phyloP scores from a whole-genome alignment of 1,140 invertebrate species.

The Drosophila ficusphila region DNA sequence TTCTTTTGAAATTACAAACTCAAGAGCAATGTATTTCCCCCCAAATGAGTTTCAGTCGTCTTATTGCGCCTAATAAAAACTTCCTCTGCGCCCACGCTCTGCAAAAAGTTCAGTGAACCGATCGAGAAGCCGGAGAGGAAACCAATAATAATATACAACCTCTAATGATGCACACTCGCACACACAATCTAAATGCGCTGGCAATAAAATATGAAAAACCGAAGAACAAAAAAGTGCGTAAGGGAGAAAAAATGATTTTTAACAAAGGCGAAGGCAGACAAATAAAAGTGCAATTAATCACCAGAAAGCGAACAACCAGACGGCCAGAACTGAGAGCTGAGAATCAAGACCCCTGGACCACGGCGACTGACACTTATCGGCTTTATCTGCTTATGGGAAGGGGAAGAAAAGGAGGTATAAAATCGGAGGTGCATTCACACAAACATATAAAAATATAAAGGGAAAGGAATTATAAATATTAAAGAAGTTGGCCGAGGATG shows the following conservation, averaged over 20 bases:
- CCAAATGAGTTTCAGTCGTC: constrained; percentile 10
- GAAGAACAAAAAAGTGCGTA: constrained; percentile 35
- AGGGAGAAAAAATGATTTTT: constrained; percentile 44
- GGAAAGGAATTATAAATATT: constrained; percentile 68
- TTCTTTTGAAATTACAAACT: background rate
- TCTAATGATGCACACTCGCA: constrained; percentile 65
- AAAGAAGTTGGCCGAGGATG: constrained; percentile 48
- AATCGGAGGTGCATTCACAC: constrained; percentile 35
- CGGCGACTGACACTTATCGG: constrained; percentile 72
- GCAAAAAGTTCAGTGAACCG: constrained; percentile 66
- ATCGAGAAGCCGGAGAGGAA: constrained; percentile 31
- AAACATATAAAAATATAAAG: constrained; percentile 60
- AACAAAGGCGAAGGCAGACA: constrained; percentile 64
- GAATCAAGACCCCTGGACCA: constrained; percentile 12
- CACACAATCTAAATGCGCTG: constrained; percentile 51
- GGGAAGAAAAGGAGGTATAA: constrained; percentile 11
- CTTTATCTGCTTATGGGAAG: constrained; percentile 66
- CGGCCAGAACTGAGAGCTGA: constrained; percentile 12
- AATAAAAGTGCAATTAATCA: constrained; percentile 82
- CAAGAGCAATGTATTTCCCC: background rate
- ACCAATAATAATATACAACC: constrained; percentile 57
- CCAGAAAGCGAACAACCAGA: constrained; percentile 53
- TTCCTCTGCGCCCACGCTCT: constrained; percentile 41
- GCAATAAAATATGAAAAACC: constrained; percentile 69
- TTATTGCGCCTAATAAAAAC: constrained; percentile 33